Conservation (phyloP, 2,888 invertebrate species). For the Scaptomyza parva region DNA sequence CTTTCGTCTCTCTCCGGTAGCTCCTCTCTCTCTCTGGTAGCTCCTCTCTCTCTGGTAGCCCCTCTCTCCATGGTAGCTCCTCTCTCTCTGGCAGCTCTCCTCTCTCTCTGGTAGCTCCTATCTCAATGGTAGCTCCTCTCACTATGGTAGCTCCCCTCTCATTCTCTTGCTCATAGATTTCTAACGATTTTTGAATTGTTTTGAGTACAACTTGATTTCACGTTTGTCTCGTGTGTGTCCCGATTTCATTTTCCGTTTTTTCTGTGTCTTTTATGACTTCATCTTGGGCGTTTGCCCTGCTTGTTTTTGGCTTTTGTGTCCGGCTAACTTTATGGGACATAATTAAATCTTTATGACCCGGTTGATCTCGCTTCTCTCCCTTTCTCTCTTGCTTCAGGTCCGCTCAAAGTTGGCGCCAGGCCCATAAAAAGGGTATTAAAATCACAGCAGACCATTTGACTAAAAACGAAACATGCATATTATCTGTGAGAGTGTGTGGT, state of each 20-base stretch:
- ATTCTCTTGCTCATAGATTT: constrained; percentile 1
- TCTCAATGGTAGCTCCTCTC: no score
- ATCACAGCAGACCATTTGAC: constrained; percentile 53
- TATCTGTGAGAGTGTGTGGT: constrained; percentile 11
- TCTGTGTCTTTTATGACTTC: constrained; percentile 73
- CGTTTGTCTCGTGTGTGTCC: constrained; percentile 7
- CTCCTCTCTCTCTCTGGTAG: no score
- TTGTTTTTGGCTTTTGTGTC: constrained; percentile 20
- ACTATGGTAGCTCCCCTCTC: no score
- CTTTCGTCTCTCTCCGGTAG: no score
- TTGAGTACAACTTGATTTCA: constrained; percentile 70
- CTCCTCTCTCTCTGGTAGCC: no score
- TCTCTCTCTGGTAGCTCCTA: no score
- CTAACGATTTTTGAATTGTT: constrained; percentile 45
- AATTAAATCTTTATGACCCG: constrained; percentile 71
- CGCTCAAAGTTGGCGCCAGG: constrained; percentile 31
- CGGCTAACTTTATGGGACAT: constrained; percentile 50
- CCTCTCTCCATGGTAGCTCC: no score
- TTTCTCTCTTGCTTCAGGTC: background rate
- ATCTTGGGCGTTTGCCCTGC: constrained; percentile 48
- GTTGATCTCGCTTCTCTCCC: constrained; percentile 13
- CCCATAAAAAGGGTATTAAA: constrained; percentile 58
- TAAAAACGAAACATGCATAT: constrained; percentile 58
- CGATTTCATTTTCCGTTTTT: constrained; percentile 7
- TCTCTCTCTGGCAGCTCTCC: no score